A percentile compares a stretch with the other conserved stretches of the same genome.
Conservation (phyloP, 2,797 vertebrate species). For the Bradypodion pumilum region DNA sequence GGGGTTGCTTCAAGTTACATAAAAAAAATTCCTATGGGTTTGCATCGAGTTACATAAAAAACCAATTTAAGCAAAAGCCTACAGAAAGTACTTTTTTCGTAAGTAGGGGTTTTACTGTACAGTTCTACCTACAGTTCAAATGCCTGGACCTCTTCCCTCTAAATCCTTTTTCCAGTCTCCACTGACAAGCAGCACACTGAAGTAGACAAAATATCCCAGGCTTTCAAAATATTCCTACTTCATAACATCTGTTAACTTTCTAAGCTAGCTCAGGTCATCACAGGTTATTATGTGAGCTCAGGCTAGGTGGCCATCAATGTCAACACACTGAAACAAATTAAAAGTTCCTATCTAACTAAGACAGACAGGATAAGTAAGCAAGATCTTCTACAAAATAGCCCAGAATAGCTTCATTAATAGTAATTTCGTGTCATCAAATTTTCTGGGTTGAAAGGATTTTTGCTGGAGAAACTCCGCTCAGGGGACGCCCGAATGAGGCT, state of each 20-base stretch:
- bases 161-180: background rate
- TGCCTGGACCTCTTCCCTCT: slow-evolving; percentile 6
- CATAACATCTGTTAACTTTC: background rate
- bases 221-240: background rate
- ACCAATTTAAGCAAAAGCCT: too few species aligned
- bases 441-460: too few species aligned
- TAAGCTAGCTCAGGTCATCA: background rate
- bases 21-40: too few species aligned
- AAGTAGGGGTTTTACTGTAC: too few species aligned
- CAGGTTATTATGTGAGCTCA: background rate
- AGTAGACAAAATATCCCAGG: background rate
- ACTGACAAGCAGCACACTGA: background rate
- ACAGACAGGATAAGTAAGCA: background rate
- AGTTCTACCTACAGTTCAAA: background rate
- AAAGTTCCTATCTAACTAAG: background rate
- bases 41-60: too few species aligned
- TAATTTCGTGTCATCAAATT: too few species aligned
- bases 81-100: too few species aligned
- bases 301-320: background rate
- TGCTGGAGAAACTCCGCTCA: too few species aligned
- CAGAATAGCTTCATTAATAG: background rate
- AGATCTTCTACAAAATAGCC: background rate
- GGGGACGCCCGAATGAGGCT: too few species aligned
- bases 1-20: too few species aligned
- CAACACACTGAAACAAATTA: background rate